Conservation (phyloP, 2,888 invertebrate genomes). For the Drosophila setosimentum region DNA sequence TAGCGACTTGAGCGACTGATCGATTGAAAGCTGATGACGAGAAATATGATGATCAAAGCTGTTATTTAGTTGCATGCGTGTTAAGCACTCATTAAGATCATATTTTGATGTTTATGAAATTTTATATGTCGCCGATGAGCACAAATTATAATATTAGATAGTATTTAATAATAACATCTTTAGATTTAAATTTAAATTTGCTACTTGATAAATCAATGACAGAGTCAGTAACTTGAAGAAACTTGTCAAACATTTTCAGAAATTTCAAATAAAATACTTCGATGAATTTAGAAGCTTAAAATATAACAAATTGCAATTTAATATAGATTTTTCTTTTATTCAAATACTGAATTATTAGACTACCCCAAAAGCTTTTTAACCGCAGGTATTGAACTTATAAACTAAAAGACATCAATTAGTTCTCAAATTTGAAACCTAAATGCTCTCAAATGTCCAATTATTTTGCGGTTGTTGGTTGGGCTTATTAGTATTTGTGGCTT, state of each 20-base stretch:
- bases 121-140: neutral
- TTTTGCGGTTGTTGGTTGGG: conserved; percentile 52
- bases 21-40: conserved; percentile 56
- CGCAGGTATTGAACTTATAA: conserved; percentile 56
- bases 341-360: neutral
- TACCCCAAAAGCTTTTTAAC: neutral
- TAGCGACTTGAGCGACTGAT: conserved; percentile 52
- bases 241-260: neutral
- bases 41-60: conserved; percentile 21
- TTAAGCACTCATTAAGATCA: conserved; percentile 26
- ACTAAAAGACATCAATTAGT: conserved; percentile 48
- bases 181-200: neutral
- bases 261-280: neutral
- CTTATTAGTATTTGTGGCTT: conserved; percentile 20
- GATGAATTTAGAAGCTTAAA: neutral
- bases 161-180: neutral
- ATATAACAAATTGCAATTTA: neutral
- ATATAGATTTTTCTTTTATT: neutral
- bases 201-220: neutral
- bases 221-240: neutral
- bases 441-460: conserved; percentile 22
- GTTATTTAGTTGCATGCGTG: conserved; percentile 22
- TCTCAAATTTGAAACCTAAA: conserved; percentile 16
- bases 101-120: conserved; percentile 17
- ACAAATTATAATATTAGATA: neutral